Base-by-base conservation (phyloP, 2,797 vertebrate genomes). In the Clarias platycephalus region DNA sequence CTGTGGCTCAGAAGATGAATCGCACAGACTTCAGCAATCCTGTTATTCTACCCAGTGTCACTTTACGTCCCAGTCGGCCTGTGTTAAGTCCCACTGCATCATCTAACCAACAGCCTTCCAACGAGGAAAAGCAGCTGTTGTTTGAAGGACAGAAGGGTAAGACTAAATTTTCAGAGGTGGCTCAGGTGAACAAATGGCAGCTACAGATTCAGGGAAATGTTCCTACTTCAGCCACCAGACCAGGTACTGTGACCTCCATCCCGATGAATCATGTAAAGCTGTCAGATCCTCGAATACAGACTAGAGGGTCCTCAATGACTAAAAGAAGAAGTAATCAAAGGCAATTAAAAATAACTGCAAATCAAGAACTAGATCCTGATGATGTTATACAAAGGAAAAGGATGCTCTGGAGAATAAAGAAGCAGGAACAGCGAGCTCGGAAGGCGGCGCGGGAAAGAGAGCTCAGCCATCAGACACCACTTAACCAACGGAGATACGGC, bases 381-480 rank as follows among this genome's bases (percentile, higher is more conserved):
- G 94, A 95, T 34, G 91, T 93, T 28, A 86, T 94, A 86, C 91
- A 79, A 87, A 93, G 91, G 87, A 95, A 93, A 88, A 88, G 95
- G 57, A 95, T 95, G 86, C 94, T 94, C 76, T 96, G 95, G 95
- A 94, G 95, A 89, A 90, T 95, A 5, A 95, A 95, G 62, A 96
- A 96, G 91, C 95, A 95, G 89, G 94, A 95, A 75, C 95, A 96
- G 88, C 93, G 95, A 85, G 94, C 95, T 58, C 93, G 92, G 87
- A 95, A 95, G 84, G 95, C 95, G 16, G 91, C 91, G 16, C 88
- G 83, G 34, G 93, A 92, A 28, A 92, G 83, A 81, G 91, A 90
- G 6, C 1, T 85, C 28, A 4, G n/a, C n/a, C 64, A 90, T 0
- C 90, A 64, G 64, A 90, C 77, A 44, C 63, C 72, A 10, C 82